These are phyloP conservation scores for Tursiops truncatus DNA, from an alignment of 2,113 vertebrate species.

Conservation along the genomic window DNA sequence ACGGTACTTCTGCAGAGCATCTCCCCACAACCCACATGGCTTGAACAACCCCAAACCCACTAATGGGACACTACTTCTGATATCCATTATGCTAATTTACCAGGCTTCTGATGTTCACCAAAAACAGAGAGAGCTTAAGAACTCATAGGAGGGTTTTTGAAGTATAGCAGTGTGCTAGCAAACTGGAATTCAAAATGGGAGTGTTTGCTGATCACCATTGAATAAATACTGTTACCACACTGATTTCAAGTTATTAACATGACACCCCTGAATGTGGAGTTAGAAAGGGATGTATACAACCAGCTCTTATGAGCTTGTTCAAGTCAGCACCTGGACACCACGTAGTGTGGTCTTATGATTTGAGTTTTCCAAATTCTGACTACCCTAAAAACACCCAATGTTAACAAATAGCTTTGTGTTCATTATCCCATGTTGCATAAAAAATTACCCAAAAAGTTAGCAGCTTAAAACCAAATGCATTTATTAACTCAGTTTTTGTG, in stretches of 20 bases:
- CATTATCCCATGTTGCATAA: neutral
- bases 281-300: neutral
- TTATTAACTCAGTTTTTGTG: neutral
- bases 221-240: neutral
- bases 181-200: neutral
- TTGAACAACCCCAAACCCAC: neutral
- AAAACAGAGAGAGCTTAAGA: neutral
- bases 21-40: neutral
- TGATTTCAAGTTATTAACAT: neutral
- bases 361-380: neutral
- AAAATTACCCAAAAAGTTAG: neutral
- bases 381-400: neutral
- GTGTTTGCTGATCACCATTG: neutral
- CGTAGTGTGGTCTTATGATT: neutral
- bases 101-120: neutral
- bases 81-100: neutral
- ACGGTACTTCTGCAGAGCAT: rapidly evolving
- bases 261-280: neutral
- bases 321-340: neutral
- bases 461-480: neutral
- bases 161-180: neutral
- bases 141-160: neutral
- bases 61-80: neutral
- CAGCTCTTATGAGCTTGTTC: neutral
- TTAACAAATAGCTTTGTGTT: neutral